A percentile compares a stretch with the other conserved stretches of the same genome.
These are phyloP conservation scores for Chrysaora quinquecirrha DNA, from an alignment of 30 jellyfish, hydroid and myxozoan species.

Conservation along the genomic window DNA sequence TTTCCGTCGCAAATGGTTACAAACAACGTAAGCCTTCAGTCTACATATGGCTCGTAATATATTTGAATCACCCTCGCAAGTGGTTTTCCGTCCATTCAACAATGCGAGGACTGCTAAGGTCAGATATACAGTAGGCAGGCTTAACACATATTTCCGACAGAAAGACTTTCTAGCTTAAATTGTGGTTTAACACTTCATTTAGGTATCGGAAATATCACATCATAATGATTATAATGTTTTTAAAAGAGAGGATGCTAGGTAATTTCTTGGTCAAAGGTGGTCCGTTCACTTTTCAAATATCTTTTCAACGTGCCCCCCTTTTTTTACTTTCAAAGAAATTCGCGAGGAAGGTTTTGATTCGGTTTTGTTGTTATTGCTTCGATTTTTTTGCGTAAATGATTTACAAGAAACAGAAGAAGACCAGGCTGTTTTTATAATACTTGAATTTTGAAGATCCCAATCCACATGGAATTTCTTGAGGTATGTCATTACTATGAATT, in stretches of 20 bases:
- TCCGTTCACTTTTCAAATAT: background rate
- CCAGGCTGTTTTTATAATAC: background rate
- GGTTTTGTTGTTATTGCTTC: background rate
- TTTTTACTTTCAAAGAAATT: background rate
- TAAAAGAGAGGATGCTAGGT: background rate
- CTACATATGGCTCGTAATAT: no score
- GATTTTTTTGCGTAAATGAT: background rate
- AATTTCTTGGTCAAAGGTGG: background rate
- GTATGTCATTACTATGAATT: background rate
- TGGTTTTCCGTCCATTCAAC: no score
- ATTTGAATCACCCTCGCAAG: no score
- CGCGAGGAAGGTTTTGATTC: background rate
- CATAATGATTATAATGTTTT: background rate
- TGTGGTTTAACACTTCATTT: background rate
- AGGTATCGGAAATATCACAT: background rate
- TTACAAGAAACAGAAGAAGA: background rate
- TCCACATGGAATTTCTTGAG: background rate
- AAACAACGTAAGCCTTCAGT: no score
- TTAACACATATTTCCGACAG: background rate
- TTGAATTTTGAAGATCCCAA: background rate
- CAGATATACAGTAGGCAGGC: background rate
- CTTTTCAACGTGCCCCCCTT: background rate
- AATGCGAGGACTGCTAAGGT: background rate
- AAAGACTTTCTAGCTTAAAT: background rate
- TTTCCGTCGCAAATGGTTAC: background rate